Conservation (phyloP, 2,888 invertebrate species). For the Griposia aprilina region DNA sequence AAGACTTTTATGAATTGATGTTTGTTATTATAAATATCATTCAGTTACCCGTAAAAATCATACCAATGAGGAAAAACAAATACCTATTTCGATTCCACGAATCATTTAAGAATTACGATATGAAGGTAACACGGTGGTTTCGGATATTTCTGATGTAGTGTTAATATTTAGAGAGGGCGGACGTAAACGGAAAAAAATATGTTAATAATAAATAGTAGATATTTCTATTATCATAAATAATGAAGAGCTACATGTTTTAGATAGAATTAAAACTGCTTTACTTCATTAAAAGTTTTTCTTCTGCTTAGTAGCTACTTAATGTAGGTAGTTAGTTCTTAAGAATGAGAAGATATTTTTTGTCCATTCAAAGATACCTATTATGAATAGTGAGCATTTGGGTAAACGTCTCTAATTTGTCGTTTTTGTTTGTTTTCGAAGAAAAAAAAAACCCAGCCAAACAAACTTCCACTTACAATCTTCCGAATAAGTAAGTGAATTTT, state of each 20-base stretch:
- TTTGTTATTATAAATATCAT: neutral
- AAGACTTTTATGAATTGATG: too few species aligned
- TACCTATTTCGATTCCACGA: neutral
- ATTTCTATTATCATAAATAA: neutral
- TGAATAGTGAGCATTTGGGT: neutral
- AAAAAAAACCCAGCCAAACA: neutral
- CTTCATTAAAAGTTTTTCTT: neutral
- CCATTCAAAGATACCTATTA: neutral
- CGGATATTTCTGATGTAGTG: neutral
- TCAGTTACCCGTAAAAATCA: neutral
- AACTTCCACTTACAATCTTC: neutral
- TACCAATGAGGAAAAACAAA: neutral
- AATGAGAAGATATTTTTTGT: neutral
- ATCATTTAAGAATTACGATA: conserved; percentile 1
- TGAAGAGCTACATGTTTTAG: neutral
- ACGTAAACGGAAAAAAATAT: neutral
- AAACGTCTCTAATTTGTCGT: neutral
- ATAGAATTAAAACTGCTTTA: neutral
- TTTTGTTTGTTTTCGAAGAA: neutral
- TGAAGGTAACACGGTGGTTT: neutral
- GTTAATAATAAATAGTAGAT: neutral
- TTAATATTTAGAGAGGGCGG: neutral
- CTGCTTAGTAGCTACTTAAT: neutral
- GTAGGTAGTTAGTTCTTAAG: neutral
- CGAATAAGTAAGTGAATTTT: neutral